A percentile compares a stretch with the other conserved stretches of the same genome.
These are phyloP conservation scores for Temnothorax longispinosus DNA, from an alignment of 1,140 invertebrate genomes.

Conservation along the genomic window DNA sequence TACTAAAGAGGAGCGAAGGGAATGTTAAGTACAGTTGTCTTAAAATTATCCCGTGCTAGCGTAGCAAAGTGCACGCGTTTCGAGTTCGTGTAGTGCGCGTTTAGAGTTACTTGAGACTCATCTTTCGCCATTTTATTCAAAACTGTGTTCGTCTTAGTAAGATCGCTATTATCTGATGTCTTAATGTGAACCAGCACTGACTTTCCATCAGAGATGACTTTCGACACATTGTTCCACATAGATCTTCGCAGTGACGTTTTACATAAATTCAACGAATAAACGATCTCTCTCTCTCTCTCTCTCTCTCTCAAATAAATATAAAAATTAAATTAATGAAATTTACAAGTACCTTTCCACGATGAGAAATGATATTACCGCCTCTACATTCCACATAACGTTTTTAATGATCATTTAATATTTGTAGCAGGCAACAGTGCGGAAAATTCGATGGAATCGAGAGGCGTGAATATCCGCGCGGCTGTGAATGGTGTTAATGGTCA, in stretches of 20 bases:
- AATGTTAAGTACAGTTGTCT: conserved; percentile 52
- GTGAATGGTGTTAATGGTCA: conserved; percentile 52
- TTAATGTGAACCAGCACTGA: conserved; percentile 11
- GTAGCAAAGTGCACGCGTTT: conserved; percentile 32
- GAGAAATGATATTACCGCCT: conserved; percentile 1
- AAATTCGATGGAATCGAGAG: conserved; percentile 54
- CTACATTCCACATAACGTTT: conserved; percentile 10
- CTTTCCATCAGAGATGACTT: conserved; percentile 32
- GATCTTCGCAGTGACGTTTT: not conserved
- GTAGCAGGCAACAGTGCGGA: conserved; percentile 37
- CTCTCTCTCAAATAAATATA: not conserved
- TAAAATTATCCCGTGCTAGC: conserved; percentile 44
- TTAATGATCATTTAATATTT: conserved; percentile 58
- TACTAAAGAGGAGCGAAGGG: conserved; percentile 11
- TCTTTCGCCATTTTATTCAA: conserved; percentile 33
- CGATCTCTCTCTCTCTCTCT: not conserved
- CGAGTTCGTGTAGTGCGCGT: conserved; percentile 4
- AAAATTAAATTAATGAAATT: conserved; percentile 45
- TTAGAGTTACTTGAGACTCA: conserved; percentile 37
- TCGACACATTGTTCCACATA: conserved; percentile 20
- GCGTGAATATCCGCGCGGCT: conserved; percentile 37
- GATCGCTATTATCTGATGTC: conserved; percentile 5
- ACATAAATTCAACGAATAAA: not conserved
- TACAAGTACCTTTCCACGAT: conserved; percentile 16
- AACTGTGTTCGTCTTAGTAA: conserved; percentile 8